These are phyloP conservation scores for Perizoma affinitatum DNA, from an alignment of 2,888 invertebrate genomes.

Conservation along the genomic window DNA sequence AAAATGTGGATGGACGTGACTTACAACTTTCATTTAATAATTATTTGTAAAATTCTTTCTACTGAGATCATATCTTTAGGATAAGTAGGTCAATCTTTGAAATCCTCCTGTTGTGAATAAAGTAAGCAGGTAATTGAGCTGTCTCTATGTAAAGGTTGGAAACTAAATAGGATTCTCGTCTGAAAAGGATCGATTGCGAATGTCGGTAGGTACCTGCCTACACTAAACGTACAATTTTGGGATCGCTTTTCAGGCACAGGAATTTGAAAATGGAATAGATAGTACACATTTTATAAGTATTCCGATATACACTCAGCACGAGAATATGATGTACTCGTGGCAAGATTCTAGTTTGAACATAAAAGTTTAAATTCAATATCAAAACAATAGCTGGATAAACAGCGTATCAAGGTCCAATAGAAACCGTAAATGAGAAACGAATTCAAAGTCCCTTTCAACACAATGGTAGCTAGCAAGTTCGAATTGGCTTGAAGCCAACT, in stretches of 20 bases:
- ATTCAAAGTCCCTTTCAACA: constrained; percentile 4
- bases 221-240: too few relatives aligned
- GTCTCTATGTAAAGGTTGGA: neutral
- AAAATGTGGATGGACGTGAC: neutral
- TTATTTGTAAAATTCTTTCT: neutral
- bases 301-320: too few relatives aligned
- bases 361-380: too few relatives aligned
- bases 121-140: neutral
- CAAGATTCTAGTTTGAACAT: too few relatives aligned
- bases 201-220: too few relatives aligned
- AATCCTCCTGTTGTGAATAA: neutral
- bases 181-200: neutral
- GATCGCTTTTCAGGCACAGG: too few relatives aligned
- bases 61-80: neutral
- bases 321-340: too few relatives aligned
- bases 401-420: neutral
- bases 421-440: constrained; percentile 5
- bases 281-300: too few relatives aligned
- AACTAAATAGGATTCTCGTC: neutral
- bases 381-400: too few relatives aligned
- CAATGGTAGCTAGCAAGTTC: neutral
- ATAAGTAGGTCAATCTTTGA: neutral
- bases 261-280: too few relatives aligned
- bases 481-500: constrained; percentile 12
- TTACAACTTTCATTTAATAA: neutral